Conservation (phyloP, 2,113 vertebrate genomes). For the Bubo bubo region DNA sequence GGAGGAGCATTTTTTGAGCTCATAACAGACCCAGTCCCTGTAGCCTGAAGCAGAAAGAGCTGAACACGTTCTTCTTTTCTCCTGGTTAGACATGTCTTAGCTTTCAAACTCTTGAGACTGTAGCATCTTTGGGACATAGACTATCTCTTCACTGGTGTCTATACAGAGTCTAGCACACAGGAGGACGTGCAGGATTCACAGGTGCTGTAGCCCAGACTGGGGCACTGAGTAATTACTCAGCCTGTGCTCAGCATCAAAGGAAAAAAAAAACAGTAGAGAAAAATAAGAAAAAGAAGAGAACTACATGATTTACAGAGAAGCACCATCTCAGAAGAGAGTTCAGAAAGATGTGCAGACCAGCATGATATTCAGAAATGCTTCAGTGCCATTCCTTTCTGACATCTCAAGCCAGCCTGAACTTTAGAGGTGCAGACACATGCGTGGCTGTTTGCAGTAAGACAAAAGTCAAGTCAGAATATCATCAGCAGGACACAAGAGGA, state of each 20-base stretch:
- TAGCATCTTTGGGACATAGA: not conserved
- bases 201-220: not conserved
- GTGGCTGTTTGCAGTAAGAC: not conserved
- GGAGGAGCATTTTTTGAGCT: not conserved
- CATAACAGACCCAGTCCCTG: not conserved
- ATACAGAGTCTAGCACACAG: not conserved
- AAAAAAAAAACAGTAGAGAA: not conserved
- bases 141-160: not conserved
- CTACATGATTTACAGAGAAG: not conserved
- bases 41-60: not conserved
- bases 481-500: not conserved
- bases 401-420: not conserved
- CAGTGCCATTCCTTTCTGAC: not conserved
- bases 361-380: not conserved
- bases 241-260: not conserved
- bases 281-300: not conserved
- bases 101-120: not conserved
- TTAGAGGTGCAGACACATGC: rapidly evolving
- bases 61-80: not conserved
- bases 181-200: not conserved
- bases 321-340: not conserved
- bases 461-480: not conserved
- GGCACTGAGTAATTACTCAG: not conserved
- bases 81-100: not conserved
- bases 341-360: not conserved